Base-by-base conservation (phyloP, 2,888 invertebrate species). In the Atrina japonica region DNA sequence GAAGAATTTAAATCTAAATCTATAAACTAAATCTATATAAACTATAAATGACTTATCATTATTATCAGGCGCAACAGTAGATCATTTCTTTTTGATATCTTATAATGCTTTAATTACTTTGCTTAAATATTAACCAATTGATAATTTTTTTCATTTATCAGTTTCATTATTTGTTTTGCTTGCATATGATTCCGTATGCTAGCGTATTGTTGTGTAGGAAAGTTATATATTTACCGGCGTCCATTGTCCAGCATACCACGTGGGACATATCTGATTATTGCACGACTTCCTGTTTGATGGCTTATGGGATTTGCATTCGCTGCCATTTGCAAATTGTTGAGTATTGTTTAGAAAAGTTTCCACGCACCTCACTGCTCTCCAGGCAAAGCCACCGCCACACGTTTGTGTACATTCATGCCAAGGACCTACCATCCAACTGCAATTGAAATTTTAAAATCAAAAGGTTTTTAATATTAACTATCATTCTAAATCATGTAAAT, bases 381-480 rank as follows among this genome's bases (percentile, higher is more conserved):
- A 93, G 82, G 95, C 93, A 75, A 94, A 93, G 5, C 97, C 97
- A 1, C 95, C 95, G 0, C 97, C 97, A 87, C 98, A 98, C 27
- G n/a, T n/a, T n/a, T n/a, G n/a, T n/a, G 94, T 95, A 91, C 97
- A 98, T 16, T 94, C 92, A 56, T 95, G 95, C 97, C 97, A 98
- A 79, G 96, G 96, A 63, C 96, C 95, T 82, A 95, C 95, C 88
- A 96, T 96, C 97, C 97, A 97, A 60, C 86, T 95, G 18, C 89
- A 89, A 16, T 30, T 80, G 67, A 40, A 69, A 40, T 47, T 25
- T n/a, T n/a, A n/a, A n/a, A n/a, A n/a, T n/a, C n/a, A n/a, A n/a
- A n/a, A n/a, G n/a, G n/a, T n/a, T n/a, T n/a, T n/a, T n/a, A n/a
- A n/a, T n/a, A n/a, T n/a, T n/a, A n/a, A n/a, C n/a, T n/a, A n/a